Conservation (phyloP, 2,113 vertebrate genomes). For the Erythrolamprus reginae region DNA sequence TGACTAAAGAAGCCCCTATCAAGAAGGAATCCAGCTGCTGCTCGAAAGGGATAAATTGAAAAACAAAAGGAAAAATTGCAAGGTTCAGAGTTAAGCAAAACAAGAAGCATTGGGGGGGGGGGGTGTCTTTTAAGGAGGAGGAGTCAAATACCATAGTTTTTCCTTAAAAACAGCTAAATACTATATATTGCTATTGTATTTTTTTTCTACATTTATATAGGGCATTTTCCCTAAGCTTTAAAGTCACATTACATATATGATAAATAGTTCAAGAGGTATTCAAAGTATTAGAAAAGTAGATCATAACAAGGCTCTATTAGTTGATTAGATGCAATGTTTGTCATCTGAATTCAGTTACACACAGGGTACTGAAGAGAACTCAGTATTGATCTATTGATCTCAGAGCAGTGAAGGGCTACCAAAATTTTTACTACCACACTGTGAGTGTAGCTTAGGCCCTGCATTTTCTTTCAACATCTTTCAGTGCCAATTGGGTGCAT, state of each 20-base stretch:
- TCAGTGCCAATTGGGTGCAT: too few relatives aligned
- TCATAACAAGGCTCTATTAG: background rate
- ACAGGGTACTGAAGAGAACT: background rate
- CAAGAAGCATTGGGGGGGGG: background rate
- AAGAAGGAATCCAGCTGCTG: constrained; percentile 78
- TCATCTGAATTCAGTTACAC: background rate
- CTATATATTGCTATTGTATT: background rate
- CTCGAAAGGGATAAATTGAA: constrained; percentile 44
- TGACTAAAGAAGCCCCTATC: constrained; percentile 78
- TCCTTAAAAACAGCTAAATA: background rate
- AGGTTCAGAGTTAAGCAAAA: constrained; percentile 1
- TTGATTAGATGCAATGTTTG: background rate
- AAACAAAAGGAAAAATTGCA: constrained; percentile 35
- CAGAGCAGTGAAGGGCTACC: too few relatives aligned
- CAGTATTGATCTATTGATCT: background rate
- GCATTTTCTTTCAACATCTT: too few relatives aligned
- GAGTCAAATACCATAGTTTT: background rate
- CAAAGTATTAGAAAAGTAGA: background rate
- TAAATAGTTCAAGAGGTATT: background rate
- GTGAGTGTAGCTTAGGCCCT: too few relatives aligned
- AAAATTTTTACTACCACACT: too few relatives aligned
- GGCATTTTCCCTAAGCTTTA: background rate
- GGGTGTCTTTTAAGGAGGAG: background rate
- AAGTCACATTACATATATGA: background rate
- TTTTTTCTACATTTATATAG: background rate